These are phyloP conservation scores for Pachyuromys duprasi DNA, from an alignment of 2,797 vertebrate genomes.

Conservation along the genomic window DNA sequence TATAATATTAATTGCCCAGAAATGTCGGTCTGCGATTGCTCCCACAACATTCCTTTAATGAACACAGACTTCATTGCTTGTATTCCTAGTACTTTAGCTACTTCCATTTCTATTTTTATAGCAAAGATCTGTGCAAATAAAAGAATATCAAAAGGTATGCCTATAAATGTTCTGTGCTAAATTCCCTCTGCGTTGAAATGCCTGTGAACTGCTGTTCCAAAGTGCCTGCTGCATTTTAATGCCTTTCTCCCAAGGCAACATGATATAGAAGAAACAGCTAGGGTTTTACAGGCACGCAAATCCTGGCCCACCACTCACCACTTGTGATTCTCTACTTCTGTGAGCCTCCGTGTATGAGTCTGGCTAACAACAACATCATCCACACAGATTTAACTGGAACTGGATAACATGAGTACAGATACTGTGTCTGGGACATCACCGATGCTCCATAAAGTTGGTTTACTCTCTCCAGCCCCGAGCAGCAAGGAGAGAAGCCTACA, in stretches of 20 bases:
- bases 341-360: background rate
- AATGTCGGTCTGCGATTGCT: conserved; percentile 48
- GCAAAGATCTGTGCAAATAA: conserved; percentile 80
- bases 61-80: conserved; percentile 70
- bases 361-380: background rate
- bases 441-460: background rate
- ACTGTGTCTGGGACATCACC: background rate
- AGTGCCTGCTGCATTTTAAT: conserved; percentile 70
- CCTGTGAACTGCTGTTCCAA: conserved; percentile 50
- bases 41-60: conserved; percentile 66
- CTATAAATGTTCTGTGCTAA: conserved; percentile 66
- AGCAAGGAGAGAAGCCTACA: background rate
- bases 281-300: conserved; percentile 11
- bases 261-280: background rate
- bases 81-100: conserved; percentile 71
- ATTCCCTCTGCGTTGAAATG: conserved; percentile 56
- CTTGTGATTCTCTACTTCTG: background rate
- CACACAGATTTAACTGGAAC: background rate
- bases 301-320: background rate
- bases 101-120: conserved; percentile 78
- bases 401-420: background rate
- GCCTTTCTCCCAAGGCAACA: conserved; percentile 52
- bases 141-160: conserved; percentile 72
- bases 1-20: conserved; percentile 72
- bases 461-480: background rate